Conservation (phyloP, 1,140 invertebrate genomes). For the Drepana arcuata region DNA sequence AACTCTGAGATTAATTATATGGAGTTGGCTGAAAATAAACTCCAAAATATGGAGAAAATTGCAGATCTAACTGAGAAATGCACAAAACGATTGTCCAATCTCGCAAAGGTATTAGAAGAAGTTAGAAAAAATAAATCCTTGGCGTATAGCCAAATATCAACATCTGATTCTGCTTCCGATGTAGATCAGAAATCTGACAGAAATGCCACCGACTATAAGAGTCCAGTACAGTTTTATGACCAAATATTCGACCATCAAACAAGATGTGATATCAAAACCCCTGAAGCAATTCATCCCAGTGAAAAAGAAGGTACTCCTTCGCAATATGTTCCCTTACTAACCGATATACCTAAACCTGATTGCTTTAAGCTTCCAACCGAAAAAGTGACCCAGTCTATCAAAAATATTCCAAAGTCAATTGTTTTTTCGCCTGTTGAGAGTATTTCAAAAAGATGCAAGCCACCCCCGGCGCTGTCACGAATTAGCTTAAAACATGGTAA, state of each 20-base stretch:
- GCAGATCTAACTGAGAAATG: constrained; percentile 70
- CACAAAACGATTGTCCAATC: constrained; percentile 67
- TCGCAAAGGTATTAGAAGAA: constrained; percentile 72
- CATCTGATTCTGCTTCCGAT: constrained; percentile 47
- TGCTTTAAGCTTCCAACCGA: constrained; percentile 13
- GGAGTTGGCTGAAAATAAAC: constrained; percentile 51
- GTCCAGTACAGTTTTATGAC: neutral
- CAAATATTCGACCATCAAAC: neutral
- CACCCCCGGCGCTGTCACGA: constrained; percentile 46
- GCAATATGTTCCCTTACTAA: constrained; percentile 33
- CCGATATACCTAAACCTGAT: constrained; percentile 43
- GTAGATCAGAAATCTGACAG: constrained; percentile 38
- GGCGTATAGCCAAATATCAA: constrained; percentile 50
- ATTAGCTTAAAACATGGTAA: constrained; percentile 41
- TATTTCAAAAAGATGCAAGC: constrained; percentile 40
- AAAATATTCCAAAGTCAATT: neutral
- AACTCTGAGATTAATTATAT: constrained; percentile 44
- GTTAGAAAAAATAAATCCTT: constrained; percentile 70
- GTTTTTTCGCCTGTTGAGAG: constrained; percentile 2
- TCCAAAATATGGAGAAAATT: constrained; percentile 65
- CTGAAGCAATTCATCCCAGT: constrained; percentile 5
- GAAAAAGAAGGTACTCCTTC: constrained; percentile 2
- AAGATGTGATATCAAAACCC: constrained; percentile 3
- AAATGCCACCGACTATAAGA: constrained; percentile 6
- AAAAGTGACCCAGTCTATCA: constrained; percentile 4